Base-by-base conservation (phyloP, 2,888 invertebrate species). In the Thumatha senex region DNA sequence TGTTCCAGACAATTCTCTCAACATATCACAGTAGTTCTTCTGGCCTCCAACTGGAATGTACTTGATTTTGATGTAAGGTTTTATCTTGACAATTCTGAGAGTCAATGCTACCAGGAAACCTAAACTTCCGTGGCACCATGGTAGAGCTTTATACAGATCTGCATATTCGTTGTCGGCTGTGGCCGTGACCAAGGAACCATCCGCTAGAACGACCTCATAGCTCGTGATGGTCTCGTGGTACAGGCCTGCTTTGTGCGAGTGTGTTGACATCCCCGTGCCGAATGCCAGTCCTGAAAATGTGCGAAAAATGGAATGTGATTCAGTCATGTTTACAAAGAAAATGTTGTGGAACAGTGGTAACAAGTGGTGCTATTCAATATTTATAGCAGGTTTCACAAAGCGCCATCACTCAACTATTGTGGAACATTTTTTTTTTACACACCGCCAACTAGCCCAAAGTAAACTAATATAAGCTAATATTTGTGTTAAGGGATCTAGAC, bases 261-360 rank as follows among this genome's bases (percentile, higher is more conserved):
- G 94, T 0, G 95, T 95, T 0, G 95, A 95, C 95, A 95, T 95
- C n/a, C 95, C 95, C 0, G 93, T 93, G 11, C 94, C 95, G 74
- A 95, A 89, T 0, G 95, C 95, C 15, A 95, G 81, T 39, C 95
- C 91, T 92, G 74, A 9, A 67, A 63, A 46, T 18, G 58, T 4
- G 18, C n/a, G n/a, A n/a, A n/a, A n/a, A n/a, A n/a, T n/a, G n/a
- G n/a, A n/a, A n/a, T n/a, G n/a, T n/a, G n/a, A n/a, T n/a, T n/a
- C n/a, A n/a, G n/a, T n/a, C n/a, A n/a, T n/a, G n/a, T n/a, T n/a
- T n/a, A n/a, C n/a, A n/a, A n/a, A n/a, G n/a, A n/a, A n/a, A 14
- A 36, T 36, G 35, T 14, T 12, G 9, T 36, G 13, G 13, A 36
- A n/a, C n/a, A n/a, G n/a, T n/a, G n/a, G n/a, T n/a, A n/a, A n/a